phyloP scores from a whole-genome alignment of 2,888 invertebrate genomes.

The Spodoptera exigua region DNA sequence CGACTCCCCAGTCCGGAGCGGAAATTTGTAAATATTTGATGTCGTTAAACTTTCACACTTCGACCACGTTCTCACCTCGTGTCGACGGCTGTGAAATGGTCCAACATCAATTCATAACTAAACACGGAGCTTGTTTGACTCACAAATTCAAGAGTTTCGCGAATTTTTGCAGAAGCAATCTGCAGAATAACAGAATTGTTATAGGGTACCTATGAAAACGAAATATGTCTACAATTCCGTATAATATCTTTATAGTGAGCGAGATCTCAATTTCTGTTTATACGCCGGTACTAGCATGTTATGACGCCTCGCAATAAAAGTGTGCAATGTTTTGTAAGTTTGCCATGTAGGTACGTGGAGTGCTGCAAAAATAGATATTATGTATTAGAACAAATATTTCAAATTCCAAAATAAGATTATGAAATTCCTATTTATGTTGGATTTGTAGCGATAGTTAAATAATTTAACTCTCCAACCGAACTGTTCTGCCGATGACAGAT shows the following conservation, averaged over 20 bases:
- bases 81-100: slow-evolving; percentile 60
- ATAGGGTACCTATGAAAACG: slow-evolving; percentile 29
- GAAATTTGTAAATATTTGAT: slow-evolving; percentile 74
- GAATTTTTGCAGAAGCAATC: slow-evolving; percentile 43
- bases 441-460: slow-evolving; percentile 22
- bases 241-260: slow-evolving; percentile 16
- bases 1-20: slow-evolving; percentile 51
- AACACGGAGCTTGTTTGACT: slow-evolving; percentile 42
- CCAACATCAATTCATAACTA: slow-evolving; percentile 60
- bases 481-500: slow-evolving; percentile 61
- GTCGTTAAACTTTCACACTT: slow-evolving; percentile 71
- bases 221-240: slow-evolving; percentile 36
- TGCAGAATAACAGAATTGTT: slow-evolving; percentile 42
- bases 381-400: background rate
- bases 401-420: slow-evolving; percentile 5
- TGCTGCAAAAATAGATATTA: no score
- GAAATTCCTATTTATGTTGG: slow-evolving; percentile 21
- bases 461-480: slow-evolving; percentile 28
- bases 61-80: slow-evolving; percentile 61
- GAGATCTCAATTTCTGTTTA: slow-evolving; percentile 5
- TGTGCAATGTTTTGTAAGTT: no score
- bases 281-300: background rate
- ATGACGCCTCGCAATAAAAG: no score
- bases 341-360: no score
- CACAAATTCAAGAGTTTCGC: slow-evolving; percentile 40